Conservation (phyloP, 1,140 invertebrate species). For the Dreissena rostriformis region DNA sequence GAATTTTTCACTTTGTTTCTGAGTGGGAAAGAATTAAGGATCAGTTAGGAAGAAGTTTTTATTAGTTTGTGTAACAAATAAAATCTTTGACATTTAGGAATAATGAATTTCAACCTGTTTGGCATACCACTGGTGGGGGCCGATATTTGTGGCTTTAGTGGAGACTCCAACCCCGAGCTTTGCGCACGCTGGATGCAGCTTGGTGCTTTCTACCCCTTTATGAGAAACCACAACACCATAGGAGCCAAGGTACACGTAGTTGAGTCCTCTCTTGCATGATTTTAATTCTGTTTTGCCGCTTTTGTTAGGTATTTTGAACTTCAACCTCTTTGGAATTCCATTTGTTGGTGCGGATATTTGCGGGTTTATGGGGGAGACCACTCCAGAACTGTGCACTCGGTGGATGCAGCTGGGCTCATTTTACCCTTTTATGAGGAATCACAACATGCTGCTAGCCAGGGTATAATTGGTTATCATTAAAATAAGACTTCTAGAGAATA, state of each 20-base stretch:
- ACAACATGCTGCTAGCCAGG: conserved; percentile 65
- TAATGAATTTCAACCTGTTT: conserved; percentile 80
- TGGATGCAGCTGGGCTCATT: conserved; percentile 85
- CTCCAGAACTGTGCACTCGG: conserved; percentile 83
- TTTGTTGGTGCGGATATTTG: conserved; percentile 95
- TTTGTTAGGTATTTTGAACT: conserved; percentile 73
- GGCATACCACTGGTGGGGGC: conserved; percentile 91
- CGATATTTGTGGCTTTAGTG: conserved; percentile 94
- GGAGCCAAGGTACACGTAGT: conserved; percentile 28
- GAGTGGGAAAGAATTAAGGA: no score
- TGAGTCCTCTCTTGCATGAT: neutral
- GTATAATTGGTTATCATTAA: conserved; percentile 13
- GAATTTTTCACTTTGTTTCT: no score
- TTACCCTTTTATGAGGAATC: conserved; percentile 81
- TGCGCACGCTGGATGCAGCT: conserved; percentile 84
- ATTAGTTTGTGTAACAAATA: no score
- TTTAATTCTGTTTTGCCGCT: neutral
- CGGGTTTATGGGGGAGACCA: conserved; percentile 91
- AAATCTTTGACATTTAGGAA: conserved; percentile 55
- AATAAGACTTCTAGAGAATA: no score
- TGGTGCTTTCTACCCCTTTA: conserved; percentile 84
- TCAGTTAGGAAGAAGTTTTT: no score
- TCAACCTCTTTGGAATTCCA: conserved; percentile 84
- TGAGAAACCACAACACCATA: conserved; percentile 78
- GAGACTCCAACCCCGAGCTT: conserved; percentile 87